Evolutionary conservation across 1,140 invertebrate species (phyloP).

Genomic region (Papilio xuthus): DNA sequence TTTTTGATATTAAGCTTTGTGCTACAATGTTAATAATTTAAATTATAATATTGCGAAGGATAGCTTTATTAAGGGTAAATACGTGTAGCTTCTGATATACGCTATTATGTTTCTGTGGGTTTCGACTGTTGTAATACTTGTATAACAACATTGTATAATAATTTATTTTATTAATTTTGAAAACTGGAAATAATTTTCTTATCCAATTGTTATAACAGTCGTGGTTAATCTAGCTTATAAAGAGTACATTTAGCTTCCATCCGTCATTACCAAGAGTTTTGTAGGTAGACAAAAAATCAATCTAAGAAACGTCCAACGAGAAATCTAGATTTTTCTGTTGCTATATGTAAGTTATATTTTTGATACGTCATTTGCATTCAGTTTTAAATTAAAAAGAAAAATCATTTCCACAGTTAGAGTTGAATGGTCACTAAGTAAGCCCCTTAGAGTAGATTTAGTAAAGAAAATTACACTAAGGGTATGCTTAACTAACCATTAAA

Average conservation of each 20-base stretch:
- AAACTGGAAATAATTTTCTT: too few species aligned
- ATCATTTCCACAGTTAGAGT: too few species aligned
- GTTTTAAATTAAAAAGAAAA: neutral
- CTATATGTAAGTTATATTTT: neutral
- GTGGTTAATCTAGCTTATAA: too few species aligned
- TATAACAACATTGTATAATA: too few species aligned
- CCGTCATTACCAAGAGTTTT: neutral
- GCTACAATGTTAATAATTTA: neutral
- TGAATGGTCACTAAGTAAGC: too few species aligned
- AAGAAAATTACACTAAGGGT: too few species aligned
- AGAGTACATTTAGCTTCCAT: too few species aligned
- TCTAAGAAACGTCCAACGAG: neutral
- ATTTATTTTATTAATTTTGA: neutral
- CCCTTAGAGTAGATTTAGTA: too few species aligned
- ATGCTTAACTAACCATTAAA: too few species aligned
- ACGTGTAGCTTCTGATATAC: neutral
- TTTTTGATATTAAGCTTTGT: conserved; percentile 37
- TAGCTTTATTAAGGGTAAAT: neutral
- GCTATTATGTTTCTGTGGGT: neutral
- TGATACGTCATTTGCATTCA: neutral
- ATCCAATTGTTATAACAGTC: too few species aligned
- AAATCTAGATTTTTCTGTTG: neutral
- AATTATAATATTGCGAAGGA: neutral
- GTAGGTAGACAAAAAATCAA: neutral
- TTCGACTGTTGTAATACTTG: neutral